A percentile compares a stretch with the other conserved stretches of the same genome.
phyloP scores from a whole-genome alignment of 2,797 vertebrate genomes.

The Macrochelys suwanniensis region DNA sequence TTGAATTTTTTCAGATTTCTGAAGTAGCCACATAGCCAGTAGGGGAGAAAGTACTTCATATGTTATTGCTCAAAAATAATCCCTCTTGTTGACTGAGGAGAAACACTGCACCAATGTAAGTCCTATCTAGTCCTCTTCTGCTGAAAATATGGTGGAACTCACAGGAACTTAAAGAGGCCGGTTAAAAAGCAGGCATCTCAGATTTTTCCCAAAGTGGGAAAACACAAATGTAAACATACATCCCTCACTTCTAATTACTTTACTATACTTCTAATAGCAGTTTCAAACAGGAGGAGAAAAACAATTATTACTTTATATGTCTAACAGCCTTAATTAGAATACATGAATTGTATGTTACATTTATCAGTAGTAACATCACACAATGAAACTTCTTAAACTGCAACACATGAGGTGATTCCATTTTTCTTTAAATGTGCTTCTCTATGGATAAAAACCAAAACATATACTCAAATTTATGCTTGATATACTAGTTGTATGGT shows the following conservation, averaged over 20 bases:
- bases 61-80: not conserved
- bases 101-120: not conserved
- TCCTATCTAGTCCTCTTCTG: not conserved
- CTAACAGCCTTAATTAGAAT: not conserved
- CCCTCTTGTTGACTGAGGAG: not conserved
- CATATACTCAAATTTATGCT: not conserved
- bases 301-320: not conserved
- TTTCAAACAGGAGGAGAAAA: not conserved
- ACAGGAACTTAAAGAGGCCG: conserved; percentile 14
- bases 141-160: not conserved
- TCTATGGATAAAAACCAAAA: not conserved
- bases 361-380: not conserved
- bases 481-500: not conserved
- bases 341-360: not conserved
- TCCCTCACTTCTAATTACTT: not conserved
- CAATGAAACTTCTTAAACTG: not conserved
- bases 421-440: conserved; percentile 12
- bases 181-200: conserved; percentile 11
- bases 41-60: not conserved
- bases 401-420: not conserved
- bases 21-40: not conserved
- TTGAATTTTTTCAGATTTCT: not conserved
- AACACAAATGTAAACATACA: not conserved
- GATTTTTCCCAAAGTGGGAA: conserved; percentile 18
- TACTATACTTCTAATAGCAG: not conserved